These are phyloP conservation scores for Trididemnum clinides DNA, from an alignment of 23 tunicate genomes.

Conservation along the genomic window DNA sequence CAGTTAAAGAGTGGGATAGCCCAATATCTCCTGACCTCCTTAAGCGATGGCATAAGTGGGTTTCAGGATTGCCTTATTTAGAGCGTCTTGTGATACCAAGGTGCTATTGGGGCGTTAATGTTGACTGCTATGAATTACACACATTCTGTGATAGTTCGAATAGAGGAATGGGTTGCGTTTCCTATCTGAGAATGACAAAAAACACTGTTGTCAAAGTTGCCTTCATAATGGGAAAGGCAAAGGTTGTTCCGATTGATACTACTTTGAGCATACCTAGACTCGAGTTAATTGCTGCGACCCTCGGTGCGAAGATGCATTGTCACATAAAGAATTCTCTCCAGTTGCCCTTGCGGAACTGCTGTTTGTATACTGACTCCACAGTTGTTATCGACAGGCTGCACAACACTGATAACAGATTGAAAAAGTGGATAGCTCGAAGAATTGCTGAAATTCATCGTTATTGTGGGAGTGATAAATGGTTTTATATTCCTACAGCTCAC, in stretches of 20 bases:
- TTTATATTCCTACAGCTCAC: background rate
- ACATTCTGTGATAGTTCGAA: constrained; percentile 8
- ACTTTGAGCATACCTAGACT: constrained; percentile 1
- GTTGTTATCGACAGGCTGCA: background rate
- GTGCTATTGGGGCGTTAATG: background rate
- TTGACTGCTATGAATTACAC: constrained; percentile 3
- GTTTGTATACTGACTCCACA: constrained; percentile 12
- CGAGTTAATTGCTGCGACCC: constrained; percentile 12
- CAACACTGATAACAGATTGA: background rate
- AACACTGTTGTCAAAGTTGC: background rate
- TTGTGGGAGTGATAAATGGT: background rate
- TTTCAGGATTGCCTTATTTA: background rate
- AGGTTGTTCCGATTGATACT: constrained; percentile 1
- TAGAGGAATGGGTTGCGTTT: constrained; percentile 3
- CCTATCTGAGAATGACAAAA: constrained; percentile 8
- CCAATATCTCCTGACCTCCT: background rate
- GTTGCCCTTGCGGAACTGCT: background rate
- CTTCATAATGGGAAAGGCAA: constrained; percentile 19
- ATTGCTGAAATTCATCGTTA: constrained; percentile 14
- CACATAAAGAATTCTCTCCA: background rate
- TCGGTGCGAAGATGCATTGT: constrained; percentile 18
- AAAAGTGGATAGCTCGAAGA: constrained; percentile 1
- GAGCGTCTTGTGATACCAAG: background rate
- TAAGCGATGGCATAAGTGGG: constrained; percentile 6
- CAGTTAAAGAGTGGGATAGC: constrained; percentile 2